Percentiles rank a stretch among this genome's conserved stretches.
These are phyloP conservation scores for Lasioglossum vierecki DNA, from an alignment of 2,888 invertebrate species.

Conservation along the genomic window DNA sequence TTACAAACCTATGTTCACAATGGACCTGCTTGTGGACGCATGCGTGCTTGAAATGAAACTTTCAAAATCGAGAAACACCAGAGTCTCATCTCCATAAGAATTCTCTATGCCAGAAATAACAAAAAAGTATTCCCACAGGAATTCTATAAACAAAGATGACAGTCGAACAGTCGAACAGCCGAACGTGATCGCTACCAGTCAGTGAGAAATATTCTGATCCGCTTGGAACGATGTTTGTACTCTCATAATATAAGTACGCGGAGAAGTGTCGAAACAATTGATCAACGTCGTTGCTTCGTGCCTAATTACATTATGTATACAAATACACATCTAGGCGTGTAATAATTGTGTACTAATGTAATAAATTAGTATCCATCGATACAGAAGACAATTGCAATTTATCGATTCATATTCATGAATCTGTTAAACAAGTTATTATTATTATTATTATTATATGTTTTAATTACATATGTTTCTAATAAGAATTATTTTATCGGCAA, in stretches of 20 bases:
- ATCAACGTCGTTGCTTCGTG: neutral
- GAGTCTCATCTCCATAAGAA: neutral
- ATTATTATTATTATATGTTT: no score
- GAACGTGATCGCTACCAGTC: neutral
- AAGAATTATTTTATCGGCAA: neutral
- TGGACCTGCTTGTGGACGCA: neutral
- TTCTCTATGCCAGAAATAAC: neutral
- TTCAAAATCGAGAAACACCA: neutral
- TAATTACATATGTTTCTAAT: neutral
- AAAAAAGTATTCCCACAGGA: neutral
- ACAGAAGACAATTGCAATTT: neutral
- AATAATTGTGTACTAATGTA: neutral
- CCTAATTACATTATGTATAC: neutral
- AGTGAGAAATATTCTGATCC: conserved; percentile 8
- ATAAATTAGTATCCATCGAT: neutral
- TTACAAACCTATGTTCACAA: neutral
- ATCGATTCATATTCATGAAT: neutral
- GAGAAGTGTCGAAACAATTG: neutral
- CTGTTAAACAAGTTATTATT: conserved; percentile 2
- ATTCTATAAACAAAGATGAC: neutral
- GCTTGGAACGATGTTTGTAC: neutral
- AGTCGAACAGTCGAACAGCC: neutral
- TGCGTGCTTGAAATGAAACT: neutral
- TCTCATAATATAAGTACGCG: conserved; percentile 10
- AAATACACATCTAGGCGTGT: neutral